phyloP scores from a whole-genome alignment of 1,140 invertebrate genomes.

The Asbolus verrucosus region DNA sequence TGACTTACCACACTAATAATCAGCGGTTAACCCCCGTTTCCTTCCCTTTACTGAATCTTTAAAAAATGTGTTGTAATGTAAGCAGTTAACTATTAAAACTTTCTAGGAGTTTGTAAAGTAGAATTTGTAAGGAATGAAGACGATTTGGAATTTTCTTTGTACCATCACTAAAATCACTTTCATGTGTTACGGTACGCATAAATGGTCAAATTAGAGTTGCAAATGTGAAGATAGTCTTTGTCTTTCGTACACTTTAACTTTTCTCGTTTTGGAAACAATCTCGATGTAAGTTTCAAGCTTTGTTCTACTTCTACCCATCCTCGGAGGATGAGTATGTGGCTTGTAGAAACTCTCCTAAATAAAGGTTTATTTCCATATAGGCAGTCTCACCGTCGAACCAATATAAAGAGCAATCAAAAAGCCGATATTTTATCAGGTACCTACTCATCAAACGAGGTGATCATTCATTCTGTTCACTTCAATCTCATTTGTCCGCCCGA shows the following conservation, averaged over 20 bases:
- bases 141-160: slow-evolving; percentile 1
- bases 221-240: too few species aligned
- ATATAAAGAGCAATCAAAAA: slow-evolving; percentile 31
- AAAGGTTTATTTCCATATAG: slow-evolving; percentile 12
- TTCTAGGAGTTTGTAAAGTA: background rate
- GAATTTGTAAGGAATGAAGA: slow-evolving; percentile 6
- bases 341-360: too few species aligned
- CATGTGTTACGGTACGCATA: background rate
- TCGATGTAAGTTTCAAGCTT: background rate
- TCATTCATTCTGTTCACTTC: background rate
- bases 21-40: too few species aligned
- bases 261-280: background rate
- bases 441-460: slow-evolving; percentile 13
- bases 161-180: background rate
- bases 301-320: too few species aligned
- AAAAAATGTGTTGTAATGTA: too few species aligned
- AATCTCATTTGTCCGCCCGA: slow-evolving; percentile 6
- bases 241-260: background rate
- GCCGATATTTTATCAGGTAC: slow-evolving; percentile 16
- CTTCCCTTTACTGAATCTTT: too few species aligned
- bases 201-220: background rate
- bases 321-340: too few species aligned
- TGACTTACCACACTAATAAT: too few species aligned
- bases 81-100: too few species aligned
- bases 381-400: background rate